Conservation (phyloP, 2,888 invertebrate species). For the Lithophane semibrunnea region DNA sequence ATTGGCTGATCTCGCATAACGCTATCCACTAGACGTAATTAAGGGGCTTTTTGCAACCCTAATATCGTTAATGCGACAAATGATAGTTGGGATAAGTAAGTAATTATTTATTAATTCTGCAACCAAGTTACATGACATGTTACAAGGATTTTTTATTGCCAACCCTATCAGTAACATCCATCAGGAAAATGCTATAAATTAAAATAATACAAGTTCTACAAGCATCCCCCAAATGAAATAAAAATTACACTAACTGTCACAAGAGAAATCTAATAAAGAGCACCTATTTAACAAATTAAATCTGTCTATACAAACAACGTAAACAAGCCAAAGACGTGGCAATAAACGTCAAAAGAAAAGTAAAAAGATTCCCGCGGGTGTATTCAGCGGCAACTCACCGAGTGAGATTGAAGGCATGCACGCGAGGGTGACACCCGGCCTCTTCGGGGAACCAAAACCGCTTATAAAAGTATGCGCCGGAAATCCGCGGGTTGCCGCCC, state of each 20-base stretch:
- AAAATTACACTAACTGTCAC: conserved; percentile 50
- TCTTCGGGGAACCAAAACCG: conserved; percentile 79
- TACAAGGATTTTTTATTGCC: not conserved
- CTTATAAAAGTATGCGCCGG: conserved; percentile 84
- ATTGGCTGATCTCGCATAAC: conserved; percentile 86
- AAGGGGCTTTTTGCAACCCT: conserved; percentile 71
- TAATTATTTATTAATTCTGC: conserved; percentile 44
- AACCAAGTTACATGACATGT: not conserved
- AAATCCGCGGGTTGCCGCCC: conserved; percentile 76
- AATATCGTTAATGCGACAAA: conserved; percentile 64
- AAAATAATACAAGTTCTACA: conserved; percentile 14
- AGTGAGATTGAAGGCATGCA: conserved; percentile 79
- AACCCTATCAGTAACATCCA: not conserved
- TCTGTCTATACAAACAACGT: conserved; percentile 60
- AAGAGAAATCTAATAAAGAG: conserved; percentile 62
- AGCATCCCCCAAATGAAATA: conserved; percentile 39
- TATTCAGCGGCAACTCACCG: conserved; percentile 77
- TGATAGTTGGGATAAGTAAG: conserved; percentile 53
- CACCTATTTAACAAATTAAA: conserved; percentile 68
- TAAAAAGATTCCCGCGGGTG: conserved; percentile 80
- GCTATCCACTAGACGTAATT: conserved; percentile 71
- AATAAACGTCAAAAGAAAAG: conserved; percentile 79
- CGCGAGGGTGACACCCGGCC: conserved; percentile 82
- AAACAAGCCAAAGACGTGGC: conserved; percentile 69
- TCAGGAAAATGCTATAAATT: not conserved